A percentile compares a stretch with the other conserved stretches of the same genome.
phyloP scores from a whole-genome alignment of 2,888 invertebrate genomes.

The Calephelis perditalis region DNA sequence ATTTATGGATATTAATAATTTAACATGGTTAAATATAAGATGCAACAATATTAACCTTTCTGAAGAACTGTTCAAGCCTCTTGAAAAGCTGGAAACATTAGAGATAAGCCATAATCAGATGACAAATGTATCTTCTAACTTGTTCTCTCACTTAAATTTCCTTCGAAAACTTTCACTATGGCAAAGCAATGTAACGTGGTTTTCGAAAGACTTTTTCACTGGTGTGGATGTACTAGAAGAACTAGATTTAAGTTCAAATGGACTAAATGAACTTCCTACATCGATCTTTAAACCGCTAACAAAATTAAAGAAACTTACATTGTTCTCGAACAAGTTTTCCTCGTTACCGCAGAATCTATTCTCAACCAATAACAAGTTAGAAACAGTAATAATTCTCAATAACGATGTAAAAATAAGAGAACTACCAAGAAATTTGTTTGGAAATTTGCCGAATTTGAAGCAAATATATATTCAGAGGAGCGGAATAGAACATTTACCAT shows the following conservation, averaged over 20 bases:
- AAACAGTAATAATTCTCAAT: constrained; percentile 73
- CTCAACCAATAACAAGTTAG: constrained; percentile 70
- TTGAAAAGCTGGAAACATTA: constrained; percentile 77
- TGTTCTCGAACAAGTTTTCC: constrained; percentile 82
- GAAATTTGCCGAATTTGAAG: constrained; percentile 76
- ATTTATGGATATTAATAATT: constrained; percentile 76
- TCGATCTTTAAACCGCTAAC: constrained; percentile 80
- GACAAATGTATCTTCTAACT: constrained; percentile 75
- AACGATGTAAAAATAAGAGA: constrained; percentile 77
- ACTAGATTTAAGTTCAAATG: constrained; percentile 84
- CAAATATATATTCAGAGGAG: constrained; percentile 77
- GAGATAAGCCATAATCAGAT: constrained; percentile 84
- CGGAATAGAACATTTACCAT: constrained; percentile 77
- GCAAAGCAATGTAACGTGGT: constrained; percentile 81
- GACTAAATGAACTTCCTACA: constrained; percentile 78
- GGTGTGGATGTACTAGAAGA: constrained; percentile 79
- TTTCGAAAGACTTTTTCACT: constrained; percentile 80
- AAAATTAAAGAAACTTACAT: constrained; percentile 80
- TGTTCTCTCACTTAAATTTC: constrained; percentile 80
- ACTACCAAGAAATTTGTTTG: constrained; percentile 79
- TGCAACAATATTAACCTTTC: constrained; percentile 79
- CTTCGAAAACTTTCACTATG: constrained; percentile 82
- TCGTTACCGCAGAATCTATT: constrained; percentile 80
- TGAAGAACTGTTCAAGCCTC: constrained; percentile 73
- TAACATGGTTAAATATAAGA: constrained; percentile 81